Percentiles rank a stretch among this genome's conserved stretches.
phyloP scores from a whole-genome alignment of 2,888 invertebrate genomes.

The Drosophila trichaetosa region DNA sequence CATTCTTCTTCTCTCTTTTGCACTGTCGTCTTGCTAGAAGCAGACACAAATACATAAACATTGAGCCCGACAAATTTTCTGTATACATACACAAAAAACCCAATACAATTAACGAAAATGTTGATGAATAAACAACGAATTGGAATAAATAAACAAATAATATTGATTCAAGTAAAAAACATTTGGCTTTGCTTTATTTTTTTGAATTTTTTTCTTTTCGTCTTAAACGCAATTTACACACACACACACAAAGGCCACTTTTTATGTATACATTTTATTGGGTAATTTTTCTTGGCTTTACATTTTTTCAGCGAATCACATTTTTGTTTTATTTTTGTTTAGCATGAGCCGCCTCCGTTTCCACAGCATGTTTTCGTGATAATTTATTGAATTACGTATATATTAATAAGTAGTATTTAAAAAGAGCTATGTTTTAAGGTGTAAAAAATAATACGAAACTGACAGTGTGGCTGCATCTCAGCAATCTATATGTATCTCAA shows the following conservation, averaged over 20 bases:
- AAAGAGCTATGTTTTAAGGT: conserved; percentile 41
- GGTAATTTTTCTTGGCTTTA: conserved; percentile 5
- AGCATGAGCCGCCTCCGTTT: background rate
- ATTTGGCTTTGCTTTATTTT: background rate
- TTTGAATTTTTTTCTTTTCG: background rate
- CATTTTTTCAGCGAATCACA: conserved; percentile 28
- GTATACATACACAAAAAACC: conserved; percentile 54
- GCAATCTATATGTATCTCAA: conserved; percentile 37
- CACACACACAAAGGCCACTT: conserved; percentile 18
- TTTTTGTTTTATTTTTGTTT: conserved; percentile 6
- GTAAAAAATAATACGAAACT: conserved; percentile 57
- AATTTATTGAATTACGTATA: conserved; percentile 14
- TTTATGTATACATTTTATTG: conserved; percentile 37
- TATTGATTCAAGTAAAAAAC: background rate
- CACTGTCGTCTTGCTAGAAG: conserved; percentile 8
- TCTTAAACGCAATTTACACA: conserved; percentile 22
- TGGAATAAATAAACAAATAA: background rate
- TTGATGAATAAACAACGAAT: conserved; percentile 6
- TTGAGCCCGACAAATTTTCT: conserved; percentile 43
- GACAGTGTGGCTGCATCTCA: conserved; percentile 46
- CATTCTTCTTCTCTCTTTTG: conserved; percentile 1
- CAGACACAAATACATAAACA: conserved; percentile 45
- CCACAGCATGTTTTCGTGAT: conserved; percentile 9
- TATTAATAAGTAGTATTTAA: conserved; percentile 36
- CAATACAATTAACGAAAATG: conserved; percentile 16